Evolutionary conservation across 2,888 invertebrate species (phyloP).

Genomic region (Tridacna gigas): DNA sequence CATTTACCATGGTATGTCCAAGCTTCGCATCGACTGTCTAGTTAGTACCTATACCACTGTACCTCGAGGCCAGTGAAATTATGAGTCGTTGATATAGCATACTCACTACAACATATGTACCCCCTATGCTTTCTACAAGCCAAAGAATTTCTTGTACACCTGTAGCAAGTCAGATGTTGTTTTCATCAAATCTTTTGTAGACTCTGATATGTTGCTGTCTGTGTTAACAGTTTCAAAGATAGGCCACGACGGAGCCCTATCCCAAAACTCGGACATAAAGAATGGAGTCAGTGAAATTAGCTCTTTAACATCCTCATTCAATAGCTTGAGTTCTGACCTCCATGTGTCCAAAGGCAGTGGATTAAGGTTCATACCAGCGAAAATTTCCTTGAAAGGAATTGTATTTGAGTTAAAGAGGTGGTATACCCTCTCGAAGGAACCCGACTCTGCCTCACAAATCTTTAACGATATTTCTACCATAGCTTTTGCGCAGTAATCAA

Average conservation of each 20-base stretch:
- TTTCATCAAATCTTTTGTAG: conserved; percentile 59
- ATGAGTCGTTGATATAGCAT: no score
- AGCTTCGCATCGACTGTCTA: no score
- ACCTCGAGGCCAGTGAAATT: background rate
- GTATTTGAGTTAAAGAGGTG: conserved; percentile 72
- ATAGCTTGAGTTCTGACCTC: conserved; percentile 60
- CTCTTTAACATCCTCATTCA: conserved; percentile 58
- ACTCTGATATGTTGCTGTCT: conserved; percentile 57
- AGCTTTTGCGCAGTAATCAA: conserved; percentile 70
- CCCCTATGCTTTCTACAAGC: background rate
- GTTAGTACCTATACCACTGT: background rate
- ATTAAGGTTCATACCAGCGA: conserved; percentile 64
- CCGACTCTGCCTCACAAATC: conserved; percentile 51
- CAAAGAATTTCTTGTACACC: conserved; percentile 68
- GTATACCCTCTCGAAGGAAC: conserved; percentile 55
- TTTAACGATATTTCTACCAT: conserved; percentile 71
- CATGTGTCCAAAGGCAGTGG: conserved; percentile 65
- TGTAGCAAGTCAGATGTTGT: conserved; percentile 63
- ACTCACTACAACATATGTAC: background rate
- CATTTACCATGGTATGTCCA: no score
- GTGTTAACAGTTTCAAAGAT: conserved; percentile 70
- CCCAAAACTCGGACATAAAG: conserved; percentile 72
- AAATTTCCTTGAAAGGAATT: conserved; percentile 68
- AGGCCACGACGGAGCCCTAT: conserved; percentile 69
- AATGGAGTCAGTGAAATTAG: conserved; percentile 72